Evolutionary conservation across 2,888 invertebrate species (phyloP), one percentile per base, ranked within the genome.

Genomic region (Morpho helenor): DNA sequence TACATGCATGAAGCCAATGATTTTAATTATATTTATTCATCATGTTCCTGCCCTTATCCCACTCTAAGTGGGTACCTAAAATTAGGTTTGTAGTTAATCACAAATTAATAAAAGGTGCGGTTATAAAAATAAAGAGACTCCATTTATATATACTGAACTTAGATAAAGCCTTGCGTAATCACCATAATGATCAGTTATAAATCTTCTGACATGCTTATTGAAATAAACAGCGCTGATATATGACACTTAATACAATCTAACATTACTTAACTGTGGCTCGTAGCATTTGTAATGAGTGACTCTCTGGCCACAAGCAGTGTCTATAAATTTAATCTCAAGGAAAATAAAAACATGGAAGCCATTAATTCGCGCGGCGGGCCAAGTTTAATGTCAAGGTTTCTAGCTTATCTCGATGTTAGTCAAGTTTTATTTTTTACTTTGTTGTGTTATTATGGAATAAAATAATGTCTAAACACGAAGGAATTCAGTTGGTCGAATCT

Each of bases 321-420:
- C 82, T 82, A 88, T 90, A 88, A 90, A 90, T 90, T 88, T 87
- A 87, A 88, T 87, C 89, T 90, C 87, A 86, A 88, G 89, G 87
- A 88, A 88, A 88, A 88, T 88, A 87, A 89, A 90, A 89, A 89
- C 90, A 84, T 87, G 87, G 89, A 89, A 88, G 87, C 86, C 85
- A 90, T 90, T 90, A 88, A 88, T 90, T 89, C 87, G 89, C 89
- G 84, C 87, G 84, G 80, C 82, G 82, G 84, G 87, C 87, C 89
- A 89, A 89, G 89, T 89, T 89, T 87, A 90, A 90, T 90, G 90
- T 90, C 90, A 90, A 90, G 90, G 90, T 85, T 88, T 79, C 84
- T 80, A 82, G 78, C 80, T 87, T 88, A 89, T 88, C 89, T 83
- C 83, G 83, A 83, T 84, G 83, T 87, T 87, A 86, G 83, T 83